A percentile compares a stretch with the other conserved stretches of the same genome.
These are phyloP conservation scores for Oceanites oceanicus DNA, from an alignment of 2,113 vertebrate species.

Conservation along the genomic window DNA sequence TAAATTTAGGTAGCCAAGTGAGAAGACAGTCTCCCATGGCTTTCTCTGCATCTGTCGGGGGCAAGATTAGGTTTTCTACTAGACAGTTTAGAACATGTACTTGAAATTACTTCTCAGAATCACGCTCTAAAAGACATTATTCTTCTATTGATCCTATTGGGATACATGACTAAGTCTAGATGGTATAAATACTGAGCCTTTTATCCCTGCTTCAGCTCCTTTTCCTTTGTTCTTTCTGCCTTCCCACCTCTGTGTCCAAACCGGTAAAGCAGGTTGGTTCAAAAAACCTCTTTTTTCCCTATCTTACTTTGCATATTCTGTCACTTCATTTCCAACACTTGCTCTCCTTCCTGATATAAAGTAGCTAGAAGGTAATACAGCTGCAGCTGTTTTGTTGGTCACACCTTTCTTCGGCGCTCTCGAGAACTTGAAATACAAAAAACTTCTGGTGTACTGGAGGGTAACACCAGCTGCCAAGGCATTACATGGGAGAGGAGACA, in stretches of 20 bases:
- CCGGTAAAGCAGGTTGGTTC: not conserved
- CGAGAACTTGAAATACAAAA: not conserved
- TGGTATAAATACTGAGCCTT: not conserved
- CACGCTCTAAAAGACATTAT: not conserved
- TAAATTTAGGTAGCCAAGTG: not conserved
- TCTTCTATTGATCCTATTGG: not conserved
- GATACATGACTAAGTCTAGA: not conserved
- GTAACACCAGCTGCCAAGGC: not conserved
- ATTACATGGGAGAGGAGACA: not conserved
- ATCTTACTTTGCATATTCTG: not conserved
- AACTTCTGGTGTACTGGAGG: not conserved
- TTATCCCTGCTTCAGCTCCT: not conserved
- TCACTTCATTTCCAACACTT: not conserved
- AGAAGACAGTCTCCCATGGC: not conserved
- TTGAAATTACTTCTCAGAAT: not conserved
- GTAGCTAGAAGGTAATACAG: not conserved
- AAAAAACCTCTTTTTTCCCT: not conserved
- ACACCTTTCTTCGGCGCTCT: not conserved
- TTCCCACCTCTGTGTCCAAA: not conserved
- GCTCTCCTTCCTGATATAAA: not conserved
- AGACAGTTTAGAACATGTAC: not conserved
- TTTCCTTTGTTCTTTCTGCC: not conserved
- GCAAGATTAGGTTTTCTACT: not conserved
- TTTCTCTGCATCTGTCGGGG: not conserved
- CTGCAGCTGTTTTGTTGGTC: not conserved